A percentile compares a stretch with the other conserved stretches of the same genome.
Conservation (phyloP, 2,888 invertebrate genomes). For the Syrphus vitripennis region DNA sequence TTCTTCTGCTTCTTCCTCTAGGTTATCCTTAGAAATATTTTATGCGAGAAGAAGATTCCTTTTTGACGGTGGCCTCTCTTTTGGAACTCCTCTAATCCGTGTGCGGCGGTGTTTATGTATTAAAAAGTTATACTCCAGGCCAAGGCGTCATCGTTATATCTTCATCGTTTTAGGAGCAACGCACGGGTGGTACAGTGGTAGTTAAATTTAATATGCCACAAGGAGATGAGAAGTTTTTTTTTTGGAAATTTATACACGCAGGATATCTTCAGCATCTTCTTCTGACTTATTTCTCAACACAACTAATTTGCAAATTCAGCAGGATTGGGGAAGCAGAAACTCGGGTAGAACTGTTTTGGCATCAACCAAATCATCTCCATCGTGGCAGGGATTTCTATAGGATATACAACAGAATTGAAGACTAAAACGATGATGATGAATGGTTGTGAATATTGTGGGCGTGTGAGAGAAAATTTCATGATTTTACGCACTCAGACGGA, state of each 20-base stretch:
- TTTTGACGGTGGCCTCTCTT: slow-evolving; percentile 5
- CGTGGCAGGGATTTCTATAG: background rate
- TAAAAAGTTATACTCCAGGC: slow-evolving; percentile 70
- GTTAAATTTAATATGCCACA: slow-evolving; percentile 69
- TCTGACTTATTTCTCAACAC: slow-evolving; percentile 41
- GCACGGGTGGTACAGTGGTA: slow-evolving; percentile 18
- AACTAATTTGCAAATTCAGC: slow-evolving; percentile 71
- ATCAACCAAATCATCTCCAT: background rate
- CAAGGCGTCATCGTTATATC: slow-evolving; percentile 47
- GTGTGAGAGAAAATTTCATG: slow-evolving; percentile 35
- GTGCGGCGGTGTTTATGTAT: slow-evolving; percentile 70
- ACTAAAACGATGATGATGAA: slow-evolving; percentile 46
- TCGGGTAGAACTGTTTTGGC: background rate
- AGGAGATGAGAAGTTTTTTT: slow-evolving; percentile 45
- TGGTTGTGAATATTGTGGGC: slow-evolving; percentile 39
- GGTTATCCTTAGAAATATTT: slow-evolving; percentile 46
- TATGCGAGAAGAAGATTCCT: slow-evolving; percentile 9
- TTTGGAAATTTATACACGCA: slow-evolving; percentile 41
- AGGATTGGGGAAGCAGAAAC: slow-evolving; percentile 26
- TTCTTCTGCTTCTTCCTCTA: slow-evolving; percentile 30
- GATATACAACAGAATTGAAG: background rate
- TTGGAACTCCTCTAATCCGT: slow-evolving; percentile 62
- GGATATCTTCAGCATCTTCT: slow-evolving; percentile 48
- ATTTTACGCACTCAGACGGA: slow-evolving; percentile 64
- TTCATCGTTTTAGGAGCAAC: slow-evolving; percentile 28